Evolutionary conservation across 2,888 invertebrate genomes (phyloP).

Genomic region (Thalpophila matura): DNA sequence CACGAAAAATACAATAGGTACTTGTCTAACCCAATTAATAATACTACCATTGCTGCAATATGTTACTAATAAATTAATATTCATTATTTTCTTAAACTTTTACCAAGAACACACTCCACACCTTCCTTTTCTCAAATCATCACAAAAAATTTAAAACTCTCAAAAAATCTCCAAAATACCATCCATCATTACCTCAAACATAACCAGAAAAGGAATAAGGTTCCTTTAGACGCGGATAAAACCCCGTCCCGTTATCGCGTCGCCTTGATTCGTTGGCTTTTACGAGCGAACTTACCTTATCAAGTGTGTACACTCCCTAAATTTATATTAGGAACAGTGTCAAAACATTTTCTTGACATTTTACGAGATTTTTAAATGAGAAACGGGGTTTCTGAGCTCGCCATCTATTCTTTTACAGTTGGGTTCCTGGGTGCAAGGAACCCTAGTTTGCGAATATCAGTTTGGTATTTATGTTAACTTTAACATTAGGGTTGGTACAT

Average conservation of each 20-base stretch:
- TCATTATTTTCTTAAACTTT: no score
- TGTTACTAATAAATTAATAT: no score
- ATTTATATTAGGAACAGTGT: conserved; percentile 75
- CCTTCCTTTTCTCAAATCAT: background rate
- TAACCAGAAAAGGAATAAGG: conserved; percentile 50
- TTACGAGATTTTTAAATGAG: conserved; percentile 82
- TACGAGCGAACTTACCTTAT: conserved; percentile 63
- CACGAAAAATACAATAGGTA: no score
- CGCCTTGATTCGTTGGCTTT: conserved; percentile 64
- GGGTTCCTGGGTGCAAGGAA: conserved; percentile 45
- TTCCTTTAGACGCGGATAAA: conserved; percentile 48
- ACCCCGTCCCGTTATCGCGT: conserved; percentile 54
- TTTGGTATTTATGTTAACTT: background rate
- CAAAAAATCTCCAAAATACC: conserved; percentile 18
- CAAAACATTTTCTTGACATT: conserved; percentile 79
- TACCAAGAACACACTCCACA: background rate
- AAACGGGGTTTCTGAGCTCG: conserved; percentile 65
- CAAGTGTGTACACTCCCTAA: conserved; percentile 66
- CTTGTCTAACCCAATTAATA: no score
- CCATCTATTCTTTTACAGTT: conserved; percentile 63
- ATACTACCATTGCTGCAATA: no score
- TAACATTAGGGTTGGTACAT: no score
- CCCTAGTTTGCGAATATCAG: conserved; percentile 31
- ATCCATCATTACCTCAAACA: conserved; percentile 52
- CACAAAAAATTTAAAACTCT: conserved; percentile 1